Conservation (phyloP, 2,797 vertebrate species). For the Xenops minutus region DNA sequence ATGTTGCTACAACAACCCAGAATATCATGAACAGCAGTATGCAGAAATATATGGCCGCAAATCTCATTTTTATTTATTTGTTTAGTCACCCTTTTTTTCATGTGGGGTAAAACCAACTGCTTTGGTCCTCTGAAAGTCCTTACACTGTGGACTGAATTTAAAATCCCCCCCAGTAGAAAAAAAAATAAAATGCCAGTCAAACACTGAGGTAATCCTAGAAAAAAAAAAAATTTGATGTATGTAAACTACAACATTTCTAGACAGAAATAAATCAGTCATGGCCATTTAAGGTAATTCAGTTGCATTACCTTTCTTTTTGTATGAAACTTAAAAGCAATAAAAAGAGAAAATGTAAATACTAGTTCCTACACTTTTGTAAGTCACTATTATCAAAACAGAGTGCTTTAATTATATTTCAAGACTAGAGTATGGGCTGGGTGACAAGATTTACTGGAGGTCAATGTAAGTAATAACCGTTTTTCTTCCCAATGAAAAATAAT, state of each 20-base stretch:
- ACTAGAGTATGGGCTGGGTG: conserved; percentile 16
- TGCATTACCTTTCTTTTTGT: conserved; percentile 55
- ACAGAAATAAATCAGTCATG: conserved; percentile 61
- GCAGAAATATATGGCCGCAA: conserved; percentile 44
- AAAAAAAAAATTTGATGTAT: neutral
- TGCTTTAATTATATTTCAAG: conserved; percentile 71
- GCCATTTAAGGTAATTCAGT: conserved; percentile 45
- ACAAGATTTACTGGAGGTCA: conserved; percentile 69
- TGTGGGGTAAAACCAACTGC: neutral
- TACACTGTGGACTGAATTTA: neutral
- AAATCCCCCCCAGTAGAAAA: neutral
- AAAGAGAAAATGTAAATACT: conserved; percentile 62
- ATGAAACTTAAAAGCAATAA: conserved; percentile 48
- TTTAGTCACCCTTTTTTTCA: conserved; percentile 5
- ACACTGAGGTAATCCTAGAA: conserved; percentile 23
- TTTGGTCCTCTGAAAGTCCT: neutral
- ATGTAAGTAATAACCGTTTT: conserved; percentile 67
- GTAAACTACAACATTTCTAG: conserved; percentile 15
- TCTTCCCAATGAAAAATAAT: conserved; percentile 68
- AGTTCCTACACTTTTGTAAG: conserved; percentile 54
- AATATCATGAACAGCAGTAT: conserved; percentile 57
- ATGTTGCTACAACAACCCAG: conserved; percentile 65
- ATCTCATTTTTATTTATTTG: conserved; percentile 51
- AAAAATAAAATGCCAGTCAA: conserved; percentile 36
- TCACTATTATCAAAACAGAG: conserved; percentile 60